Evolutionary conservation across 2,888 invertebrate species (phyloP), one percentile per base, ranked within the genome.

Genomic region (Eugnorisma glareosa): DNA sequence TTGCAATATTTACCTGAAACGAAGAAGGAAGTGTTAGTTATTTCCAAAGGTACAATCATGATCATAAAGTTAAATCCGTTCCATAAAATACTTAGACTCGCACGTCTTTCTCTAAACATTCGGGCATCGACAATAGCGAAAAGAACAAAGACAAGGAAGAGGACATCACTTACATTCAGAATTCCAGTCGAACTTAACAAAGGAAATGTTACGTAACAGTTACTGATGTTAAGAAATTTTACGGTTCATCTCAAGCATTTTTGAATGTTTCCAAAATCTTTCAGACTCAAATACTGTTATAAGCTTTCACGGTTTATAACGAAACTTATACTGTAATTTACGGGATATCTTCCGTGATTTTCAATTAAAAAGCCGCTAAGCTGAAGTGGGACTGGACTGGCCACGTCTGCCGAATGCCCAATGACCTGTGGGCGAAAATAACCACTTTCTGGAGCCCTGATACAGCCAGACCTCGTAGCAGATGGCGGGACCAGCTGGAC

Each of bases 1-100:
- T 69, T 69, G 40, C 68, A 37, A 71, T 73, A 13, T 75, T 88
- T 84, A 86, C 88, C 86, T 86, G 88, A 73, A 86, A 88, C 35
- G 68, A 82, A 35, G 71, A 54, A 76, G 77, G 45, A 86, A 70
- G 59, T 77, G 24, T 67, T 68, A 73, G 66, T 83, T 75, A 75
- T 77, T 75, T 67, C 7, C 18, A 59, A 71, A 71, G 28, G 13
- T 54, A 67, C 21, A 72, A 67, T 68, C 28, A 64, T 59, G 66
- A 63, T 73, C 67, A 73, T 81, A 75, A 71, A 80, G 24, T 81
- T 57, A 70, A 76, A 77, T 64, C 66, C 24, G 15, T 79, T 64
- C 43, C 71, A 69, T 72, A 66, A 76, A 51, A 66, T 70, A 71
- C 40, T 68, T 31, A 5, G 35, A 31, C 61, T 66, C 13, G 40